These are phyloP conservation scores for Zaprionus kolodkinae DNA, from an alignment of 1,140 invertebrate genomes.

Conservation along the genomic window DNA sequence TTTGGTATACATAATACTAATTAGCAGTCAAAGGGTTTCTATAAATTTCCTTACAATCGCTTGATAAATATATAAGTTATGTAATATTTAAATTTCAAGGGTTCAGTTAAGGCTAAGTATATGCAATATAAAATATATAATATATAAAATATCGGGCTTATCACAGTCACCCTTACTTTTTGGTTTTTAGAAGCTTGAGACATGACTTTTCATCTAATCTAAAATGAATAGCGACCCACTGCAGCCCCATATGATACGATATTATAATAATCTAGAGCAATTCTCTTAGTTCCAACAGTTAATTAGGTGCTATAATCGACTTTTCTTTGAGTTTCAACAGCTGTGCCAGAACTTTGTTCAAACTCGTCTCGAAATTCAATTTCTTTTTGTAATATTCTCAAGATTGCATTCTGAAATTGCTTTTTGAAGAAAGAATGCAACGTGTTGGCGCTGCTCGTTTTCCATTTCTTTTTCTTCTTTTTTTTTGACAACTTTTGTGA, in stretches of 20 bases:
- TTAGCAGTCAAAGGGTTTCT: no score
- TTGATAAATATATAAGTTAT: no score
- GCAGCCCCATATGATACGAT: not conserved
- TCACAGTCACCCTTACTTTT: no score
- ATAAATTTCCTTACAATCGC: no score
- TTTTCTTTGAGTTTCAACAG: not conserved
- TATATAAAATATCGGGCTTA: no score
- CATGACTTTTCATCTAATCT: no score
- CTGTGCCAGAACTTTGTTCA: not conserved
- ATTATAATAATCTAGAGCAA: not conserved
- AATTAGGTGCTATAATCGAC: not conserved
- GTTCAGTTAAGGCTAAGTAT: no score
- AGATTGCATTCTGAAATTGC: conserved; percentile 33
- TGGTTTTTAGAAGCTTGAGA: no score
- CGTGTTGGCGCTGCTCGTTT: conserved; percentile 21
- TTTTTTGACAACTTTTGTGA: conserved; percentile 42
- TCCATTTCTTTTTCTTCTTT: not conserved
- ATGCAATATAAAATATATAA: no score
- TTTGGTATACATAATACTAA: no score
- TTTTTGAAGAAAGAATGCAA: conserved; percentile 16
- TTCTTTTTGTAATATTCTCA: conserved; percentile 52
- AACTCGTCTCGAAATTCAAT: conserved; percentile 56
- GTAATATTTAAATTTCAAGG: no score
- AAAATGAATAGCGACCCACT: no score
- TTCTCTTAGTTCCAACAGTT: not conserved